A percentile compares a stretch with the other conserved stretches of the same genome.
Conservation (phyloP, 2,113 vertebrate genomes). For the Meriones unguiculatus region DNA sequence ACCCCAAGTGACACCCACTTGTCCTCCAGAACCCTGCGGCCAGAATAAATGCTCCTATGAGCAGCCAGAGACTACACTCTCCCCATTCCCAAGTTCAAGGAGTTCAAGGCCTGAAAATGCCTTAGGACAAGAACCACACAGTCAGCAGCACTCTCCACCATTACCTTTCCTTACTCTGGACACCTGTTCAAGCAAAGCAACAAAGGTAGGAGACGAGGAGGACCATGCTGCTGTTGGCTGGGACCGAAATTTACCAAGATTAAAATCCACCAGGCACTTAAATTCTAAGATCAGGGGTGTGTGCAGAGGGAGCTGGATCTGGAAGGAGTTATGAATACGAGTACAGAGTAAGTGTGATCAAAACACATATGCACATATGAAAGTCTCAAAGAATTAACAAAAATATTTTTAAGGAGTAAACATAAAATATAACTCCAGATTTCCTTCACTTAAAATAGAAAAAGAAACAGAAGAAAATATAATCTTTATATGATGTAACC, state of each 20-base stretch:
- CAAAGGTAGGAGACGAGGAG: neutral
- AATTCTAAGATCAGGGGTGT: neutral
- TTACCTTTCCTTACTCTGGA: conserved; percentile 7
- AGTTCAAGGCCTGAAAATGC: conserved; percentile 60
- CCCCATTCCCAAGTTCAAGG: conserved; percentile 62
- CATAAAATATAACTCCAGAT: neutral
- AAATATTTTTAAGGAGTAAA: neutral
- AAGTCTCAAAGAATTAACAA: neutral
- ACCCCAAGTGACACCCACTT: conserved; percentile 46
- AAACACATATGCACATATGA: neutral
- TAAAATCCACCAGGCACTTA: neutral
- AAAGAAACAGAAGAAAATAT: neutral
- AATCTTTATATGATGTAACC: conserved; percentile 16
- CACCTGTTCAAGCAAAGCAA: neutral
- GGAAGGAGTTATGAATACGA: neutral
- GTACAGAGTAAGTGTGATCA: no score
- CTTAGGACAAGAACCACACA: neutral
- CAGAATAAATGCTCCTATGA: neutral
- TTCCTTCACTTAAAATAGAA: conserved; percentile 18
- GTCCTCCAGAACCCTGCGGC: conserved; percentile 45
- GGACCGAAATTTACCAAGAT: neutral
- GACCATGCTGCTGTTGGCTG: neutral
- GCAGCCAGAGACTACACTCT: neutral
- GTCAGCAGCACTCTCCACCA: conserved; percentile 25
- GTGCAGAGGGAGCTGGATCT: no score